Conservation (phyloP, 2,888 invertebrate species). For the Coleophora deauratella region DNA sequence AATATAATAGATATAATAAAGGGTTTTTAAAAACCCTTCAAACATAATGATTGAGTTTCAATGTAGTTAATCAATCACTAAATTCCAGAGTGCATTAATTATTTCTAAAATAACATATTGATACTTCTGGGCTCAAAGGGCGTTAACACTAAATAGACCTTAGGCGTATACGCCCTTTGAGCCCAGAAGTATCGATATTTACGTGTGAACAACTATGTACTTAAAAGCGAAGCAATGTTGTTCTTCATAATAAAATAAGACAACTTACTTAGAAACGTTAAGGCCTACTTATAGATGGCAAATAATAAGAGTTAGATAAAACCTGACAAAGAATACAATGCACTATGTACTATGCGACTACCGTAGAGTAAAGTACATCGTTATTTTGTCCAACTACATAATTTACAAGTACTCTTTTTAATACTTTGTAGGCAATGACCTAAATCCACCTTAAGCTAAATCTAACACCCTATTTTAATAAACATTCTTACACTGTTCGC, state of each 20-base stretch:
- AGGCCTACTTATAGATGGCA: constrained; percentile 31
- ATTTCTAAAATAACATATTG: constrained; percentile 11
- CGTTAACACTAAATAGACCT: too few species aligned
- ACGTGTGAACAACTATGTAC: constrained; percentile 9
- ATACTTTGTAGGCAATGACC: constrained; percentile 67
- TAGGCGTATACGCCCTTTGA: too few species aligned
- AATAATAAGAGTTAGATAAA: constrained; percentile 32
- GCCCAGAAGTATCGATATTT: too few species aligned
- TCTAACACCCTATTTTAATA: constrained; percentile 38
- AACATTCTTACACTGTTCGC: not conserved
- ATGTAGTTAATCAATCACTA: constrained; percentile 19
- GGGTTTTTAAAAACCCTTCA: too few species aligned
- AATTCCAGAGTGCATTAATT: constrained; percentile 36
- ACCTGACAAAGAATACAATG: constrained; percentile 60
- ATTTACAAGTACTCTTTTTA: constrained; percentile 60
- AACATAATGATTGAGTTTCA: too few species aligned
- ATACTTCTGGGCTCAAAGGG: too few species aligned
- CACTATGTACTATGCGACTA: constrained; percentile 66
- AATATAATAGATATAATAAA: not conserved
- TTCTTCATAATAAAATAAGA: constrained; percentile 21
- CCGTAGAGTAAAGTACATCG: constrained; percentile 69
- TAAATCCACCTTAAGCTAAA: constrained; percentile 58
- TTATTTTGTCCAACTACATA: constrained; percentile 56
- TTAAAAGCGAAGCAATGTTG: constrained; percentile 11
- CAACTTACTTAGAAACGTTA: constrained; percentile 27